These are phyloP conservation scores for Rhopalosiphum padi DNA, from an alignment of 1,140 invertebrate genomes.

Conservation along the genomic window DNA sequence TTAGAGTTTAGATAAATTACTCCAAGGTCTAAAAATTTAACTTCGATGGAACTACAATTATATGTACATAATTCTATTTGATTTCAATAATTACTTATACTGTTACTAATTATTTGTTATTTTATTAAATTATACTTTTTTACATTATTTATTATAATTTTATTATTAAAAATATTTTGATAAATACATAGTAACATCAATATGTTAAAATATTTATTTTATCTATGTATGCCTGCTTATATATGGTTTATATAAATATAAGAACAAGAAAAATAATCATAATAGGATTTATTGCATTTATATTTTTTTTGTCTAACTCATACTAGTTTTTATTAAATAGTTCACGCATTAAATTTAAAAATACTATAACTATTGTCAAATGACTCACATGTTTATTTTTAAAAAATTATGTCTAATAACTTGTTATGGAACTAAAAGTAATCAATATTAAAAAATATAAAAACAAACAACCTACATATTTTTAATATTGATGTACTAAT, in stretches of 20 bases:
- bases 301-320: background rate
- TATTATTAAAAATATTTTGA: slow-evolving; percentile 52
- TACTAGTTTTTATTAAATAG: background rate
- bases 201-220: background rate
- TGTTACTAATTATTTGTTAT: slow-evolving; percentile 58
- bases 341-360: background rate
- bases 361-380: background rate
- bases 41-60: background rate
- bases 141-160: slow-evolving; percentile 56
- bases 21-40: slow-evolving; percentile 50
- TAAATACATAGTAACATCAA: slow-evolving; percentile 28
- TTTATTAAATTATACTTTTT: slow-evolving; percentile 56
- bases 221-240: background rate
- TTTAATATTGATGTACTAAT: background rate
- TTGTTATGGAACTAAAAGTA: background rate
- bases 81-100: slow-evolving; percentile 55
- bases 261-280: slow-evolving; percentile 32
- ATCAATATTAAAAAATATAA: background rate
- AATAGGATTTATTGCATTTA: background rate
- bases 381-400: background rate
- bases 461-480: background rate
- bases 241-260: background rate
- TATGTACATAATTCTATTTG: slow-evolving; percentile 42
- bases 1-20: slow-evolving; percentile 48
- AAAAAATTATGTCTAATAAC: background rate